These are phyloP conservation scores for Hycleus phaleratus DNA, from an alignment of 1,140 invertebrate species.

Conservation along the genomic window DNA sequence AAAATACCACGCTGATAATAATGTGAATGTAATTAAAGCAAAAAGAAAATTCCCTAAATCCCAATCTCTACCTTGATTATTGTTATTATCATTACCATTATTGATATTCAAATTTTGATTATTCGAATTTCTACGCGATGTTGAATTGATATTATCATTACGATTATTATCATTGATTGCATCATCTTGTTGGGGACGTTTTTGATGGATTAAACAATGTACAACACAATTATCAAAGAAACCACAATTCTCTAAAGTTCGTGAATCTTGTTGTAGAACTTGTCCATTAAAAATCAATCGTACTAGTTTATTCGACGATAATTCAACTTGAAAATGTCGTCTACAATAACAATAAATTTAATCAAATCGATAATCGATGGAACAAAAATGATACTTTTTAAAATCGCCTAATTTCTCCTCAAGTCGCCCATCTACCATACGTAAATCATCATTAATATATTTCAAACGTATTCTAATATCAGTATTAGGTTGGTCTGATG, in stretches of 20 bases:
- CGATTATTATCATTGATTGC: not conserved
- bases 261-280: constrained; percentile 65
- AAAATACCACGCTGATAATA: constrained; percentile 38
- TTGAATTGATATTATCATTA: not conserved
- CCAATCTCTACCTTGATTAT: constrained; percentile 36
- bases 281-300: constrained; percentile 84
- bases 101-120: not conserved
- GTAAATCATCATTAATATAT: constrained; percentile 80
- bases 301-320: constrained; percentile 67
- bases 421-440: constrained; percentile 66
- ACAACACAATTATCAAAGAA: constrained; percentile 81
- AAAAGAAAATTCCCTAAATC: constrained; percentile 38
- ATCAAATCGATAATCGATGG: not conserved
- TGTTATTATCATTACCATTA: constrained; percentile 22
- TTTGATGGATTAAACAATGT: constrained; percentile 72
- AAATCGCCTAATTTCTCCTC: constrained; percentile 76
- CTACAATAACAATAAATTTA: constrained; percentile 44
- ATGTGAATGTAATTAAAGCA: constrained; percentile 31
- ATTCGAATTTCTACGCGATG: not conserved
- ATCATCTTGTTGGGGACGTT: constrained; percentile 31
- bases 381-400: constrained; percentile 58
- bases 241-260: constrained; percentile 69
- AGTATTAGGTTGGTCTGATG: constrained; percentile 35
- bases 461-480: constrained; percentile 71
- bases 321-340: constrained; percentile 71